Conservation (phyloP, 2,888 invertebrate species). For the Drosophila nr. perissopoda region DNA sequence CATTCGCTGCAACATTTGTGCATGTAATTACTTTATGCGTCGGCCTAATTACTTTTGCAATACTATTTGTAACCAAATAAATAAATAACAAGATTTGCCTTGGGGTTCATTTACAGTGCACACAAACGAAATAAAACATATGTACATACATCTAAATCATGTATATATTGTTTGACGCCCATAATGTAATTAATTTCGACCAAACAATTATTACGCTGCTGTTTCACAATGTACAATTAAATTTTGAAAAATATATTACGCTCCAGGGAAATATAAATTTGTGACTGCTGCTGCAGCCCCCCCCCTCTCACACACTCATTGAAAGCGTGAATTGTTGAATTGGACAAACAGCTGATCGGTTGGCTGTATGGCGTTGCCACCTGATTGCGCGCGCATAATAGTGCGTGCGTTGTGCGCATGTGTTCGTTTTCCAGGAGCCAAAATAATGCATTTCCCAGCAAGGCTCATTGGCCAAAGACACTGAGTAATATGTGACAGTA, state of each 20-base stretch:
- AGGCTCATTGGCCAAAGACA: slow-evolving; percentile 44
- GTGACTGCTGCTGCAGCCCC: not conserved
- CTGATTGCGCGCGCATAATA: slow-evolving; percentile 33
- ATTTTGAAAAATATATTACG: slow-evolving; percentile 55
- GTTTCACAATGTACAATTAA: slow-evolving; percentile 58
- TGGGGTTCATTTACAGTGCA: slow-evolving; percentile 34
- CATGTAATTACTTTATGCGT: slow-evolving; percentile 16
- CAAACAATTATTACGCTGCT: slow-evolving; percentile 54
- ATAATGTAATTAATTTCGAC: slow-evolving; percentile 64
- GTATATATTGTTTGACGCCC: not conserved
- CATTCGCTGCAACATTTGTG: slow-evolving; percentile 29
- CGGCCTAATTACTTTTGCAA: slow-evolving; percentile 29
- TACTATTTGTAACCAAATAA: slow-evolving; percentile 51
- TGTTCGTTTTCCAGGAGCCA: slow-evolving; percentile 53
- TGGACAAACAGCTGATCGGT: slow-evolving; percentile 46
- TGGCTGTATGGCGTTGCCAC: slow-evolving; percentile 60
- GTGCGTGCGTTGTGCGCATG: slow-evolving; percentile 61
- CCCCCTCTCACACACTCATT: not conserved
- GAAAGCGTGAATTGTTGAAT: slow-evolving; percentile 55
- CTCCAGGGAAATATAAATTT: slow-evolving; percentile 51
- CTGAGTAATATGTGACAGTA: slow-evolving; percentile 54
- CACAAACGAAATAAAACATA: not conserved
- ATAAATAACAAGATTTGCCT: slow-evolving; percentile 35
- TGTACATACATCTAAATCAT: not conserved
- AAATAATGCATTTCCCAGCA: slow-evolving; percentile 49